Evolutionary conservation across 2,797 vertebrate genomes (phyloP).

Genomic region (Molossus alvarezi): DNA sequence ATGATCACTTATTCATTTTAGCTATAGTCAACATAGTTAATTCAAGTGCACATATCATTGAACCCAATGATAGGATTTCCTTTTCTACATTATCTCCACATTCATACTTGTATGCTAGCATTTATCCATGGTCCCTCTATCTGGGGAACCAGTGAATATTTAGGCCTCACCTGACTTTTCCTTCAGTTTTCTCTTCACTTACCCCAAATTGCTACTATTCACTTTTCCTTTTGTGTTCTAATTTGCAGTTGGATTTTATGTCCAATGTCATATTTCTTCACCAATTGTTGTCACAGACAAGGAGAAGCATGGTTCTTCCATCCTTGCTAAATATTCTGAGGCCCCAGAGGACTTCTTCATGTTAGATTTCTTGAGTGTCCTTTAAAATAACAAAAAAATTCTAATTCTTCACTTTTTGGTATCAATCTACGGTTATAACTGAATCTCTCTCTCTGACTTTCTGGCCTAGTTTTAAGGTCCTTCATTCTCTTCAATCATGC

Average conservation of each 20-base stretch:
- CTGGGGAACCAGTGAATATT: neutral
- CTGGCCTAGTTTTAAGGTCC: neutral
- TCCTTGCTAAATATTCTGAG: neutral
- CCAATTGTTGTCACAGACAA: neutral
- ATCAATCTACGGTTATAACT: neutral
- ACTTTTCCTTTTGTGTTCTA: neutral
- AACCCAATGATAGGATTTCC: neutral
- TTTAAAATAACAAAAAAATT: neutral
- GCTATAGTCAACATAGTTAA: neutral
- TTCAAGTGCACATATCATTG: neutral
- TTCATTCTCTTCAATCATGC: neutral
- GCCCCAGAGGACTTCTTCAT: neutral
- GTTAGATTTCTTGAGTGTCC: neutral
- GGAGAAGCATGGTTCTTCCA: neutral
- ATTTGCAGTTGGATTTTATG: neutral
- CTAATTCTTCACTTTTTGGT: neutral
- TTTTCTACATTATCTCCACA: neutral
- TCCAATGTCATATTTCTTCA: neutral
- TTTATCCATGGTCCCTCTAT: neutral
- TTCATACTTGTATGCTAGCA: neutral
- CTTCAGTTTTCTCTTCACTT: neutral
- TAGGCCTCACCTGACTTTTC: neutral
- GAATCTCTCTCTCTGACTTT: slow-evolving; percentile 17
- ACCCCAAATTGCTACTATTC: neutral
- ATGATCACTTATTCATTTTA: neutral